Conservation (phyloP, 2,888 invertebrate species). For the Hanleya hanleyi region DNA sequence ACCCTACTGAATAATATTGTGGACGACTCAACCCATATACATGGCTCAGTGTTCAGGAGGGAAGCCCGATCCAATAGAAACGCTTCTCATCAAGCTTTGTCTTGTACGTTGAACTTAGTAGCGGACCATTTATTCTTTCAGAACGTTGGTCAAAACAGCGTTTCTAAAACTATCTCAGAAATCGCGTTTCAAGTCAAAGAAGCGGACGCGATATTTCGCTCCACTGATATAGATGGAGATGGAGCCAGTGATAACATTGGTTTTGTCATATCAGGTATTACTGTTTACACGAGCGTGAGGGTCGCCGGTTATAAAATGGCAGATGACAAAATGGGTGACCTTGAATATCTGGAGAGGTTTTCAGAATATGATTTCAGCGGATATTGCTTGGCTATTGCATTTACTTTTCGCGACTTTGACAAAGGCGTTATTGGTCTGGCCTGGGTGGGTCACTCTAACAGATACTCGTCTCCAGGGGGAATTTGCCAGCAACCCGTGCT, state of each 20-base stretch:
- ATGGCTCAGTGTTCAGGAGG: background rate
- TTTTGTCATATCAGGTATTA: slow-evolving; percentile 53
- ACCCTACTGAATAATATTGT: background rate
- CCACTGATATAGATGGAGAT: slow-evolving; percentile 66
- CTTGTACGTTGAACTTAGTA: slow-evolving; percentile 58
- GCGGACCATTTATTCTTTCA: slow-evolving; percentile 63
- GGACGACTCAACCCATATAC: background rate
- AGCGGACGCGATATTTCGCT: slow-evolving; percentile 61
- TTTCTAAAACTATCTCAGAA: slow-evolving; percentile 46
- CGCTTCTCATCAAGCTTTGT: background rate
- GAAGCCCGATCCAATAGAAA: background rate
- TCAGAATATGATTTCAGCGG: slow-evolving; percentile 47
- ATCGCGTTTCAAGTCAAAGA: slow-evolving; percentile 56
- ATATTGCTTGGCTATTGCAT: slow-evolving; percentile 54
- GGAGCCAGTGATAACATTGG: slow-evolving; percentile 64
- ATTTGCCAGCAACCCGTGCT: slow-evolving; percentile 51
- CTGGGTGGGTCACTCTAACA: slow-evolving; percentile 54
- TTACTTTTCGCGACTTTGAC: slow-evolving; percentile 55
- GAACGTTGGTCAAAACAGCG: slow-evolving; percentile 41
- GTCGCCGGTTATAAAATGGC: slow-evolving; percentile 37
- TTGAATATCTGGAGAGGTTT: slow-evolving; percentile 51
- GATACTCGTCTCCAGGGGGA: slow-evolving; percentile 51
- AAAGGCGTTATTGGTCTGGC: slow-evolving; percentile 57
- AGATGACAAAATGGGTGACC: slow-evolving; percentile 25
- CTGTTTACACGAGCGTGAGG: slow-evolving; percentile 38